These are phyloP conservation scores for Oreortyx pictus DNA, from an alignment of 2,797 vertebrate species.

Conservation along the genomic window DNA sequence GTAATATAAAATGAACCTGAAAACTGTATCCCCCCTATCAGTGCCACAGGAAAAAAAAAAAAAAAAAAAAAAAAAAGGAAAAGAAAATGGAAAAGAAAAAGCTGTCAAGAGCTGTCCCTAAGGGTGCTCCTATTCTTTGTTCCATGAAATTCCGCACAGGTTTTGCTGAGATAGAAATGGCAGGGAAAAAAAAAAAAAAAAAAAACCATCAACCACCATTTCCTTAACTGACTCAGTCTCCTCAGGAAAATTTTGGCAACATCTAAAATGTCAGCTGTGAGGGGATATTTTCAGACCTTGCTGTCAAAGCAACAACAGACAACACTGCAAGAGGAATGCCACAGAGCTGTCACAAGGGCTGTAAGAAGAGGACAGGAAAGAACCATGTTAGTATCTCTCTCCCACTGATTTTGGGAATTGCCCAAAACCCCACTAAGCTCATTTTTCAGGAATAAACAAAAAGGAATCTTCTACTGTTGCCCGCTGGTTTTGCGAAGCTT, in stretches of 20 bases:
- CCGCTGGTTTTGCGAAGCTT: not conserved
- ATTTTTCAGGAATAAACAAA: not conserved
- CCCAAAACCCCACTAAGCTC: not conserved
- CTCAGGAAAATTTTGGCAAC: conserved; percentile 15
- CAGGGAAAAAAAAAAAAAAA: not conserved
- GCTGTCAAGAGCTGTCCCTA: not conserved
- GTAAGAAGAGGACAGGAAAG: conserved; percentile 40
- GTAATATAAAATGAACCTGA: not conserved
- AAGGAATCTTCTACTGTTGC: not conserved
- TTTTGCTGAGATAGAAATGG: not conserved
- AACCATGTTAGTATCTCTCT: not conserved
- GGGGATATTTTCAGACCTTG: conserved; percentile 32
- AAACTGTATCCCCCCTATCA: not conserved
- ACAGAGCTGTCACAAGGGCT: conserved; percentile 5
- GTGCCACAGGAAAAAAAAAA: not conserved
- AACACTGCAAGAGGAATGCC: not conserved
- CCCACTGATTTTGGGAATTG: conserved; percentile 17
- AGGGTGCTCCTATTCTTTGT: not conserved
- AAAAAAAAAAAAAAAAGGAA: not conserved
- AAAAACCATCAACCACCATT: not conserved
- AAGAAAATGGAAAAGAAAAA: not conserved
- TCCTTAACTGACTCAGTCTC: conserved; percentile 2
- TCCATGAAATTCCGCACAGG: not conserved
- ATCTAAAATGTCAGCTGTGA: not conserved
- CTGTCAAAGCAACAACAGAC: conserved; percentile 22